phyloP scores from a whole-genome alignment of 2,888 invertebrate genomes.

The Portevinia maculata region DNA sequence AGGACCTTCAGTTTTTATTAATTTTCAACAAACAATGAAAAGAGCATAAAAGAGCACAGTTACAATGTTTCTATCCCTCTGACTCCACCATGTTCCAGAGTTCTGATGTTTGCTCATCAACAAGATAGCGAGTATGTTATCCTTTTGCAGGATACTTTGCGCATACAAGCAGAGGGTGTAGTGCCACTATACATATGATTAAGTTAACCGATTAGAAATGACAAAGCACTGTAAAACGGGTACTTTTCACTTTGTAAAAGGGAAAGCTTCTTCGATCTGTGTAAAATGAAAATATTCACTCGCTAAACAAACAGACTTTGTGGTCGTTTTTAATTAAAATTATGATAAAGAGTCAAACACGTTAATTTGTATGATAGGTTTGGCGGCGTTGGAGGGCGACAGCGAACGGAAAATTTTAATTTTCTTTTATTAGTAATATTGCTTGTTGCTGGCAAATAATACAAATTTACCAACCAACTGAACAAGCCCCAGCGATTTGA shows the following conservation, averaged over 20 bases:
- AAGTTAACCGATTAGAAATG: constrained; percentile 68
- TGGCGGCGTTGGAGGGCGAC: not conserved
- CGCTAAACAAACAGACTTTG: constrained; percentile 63
- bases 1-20: constrained; percentile 68
- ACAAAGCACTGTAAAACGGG: constrained; percentile 47
- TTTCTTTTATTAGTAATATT: not conserved
- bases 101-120: constrained; percentile 36
- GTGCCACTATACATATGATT: constrained; percentile 55
- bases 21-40: constrained; percentile 68
- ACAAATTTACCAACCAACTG: no score
- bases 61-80: constrained; percentile 24
- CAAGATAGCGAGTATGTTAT: constrained; percentile 41
- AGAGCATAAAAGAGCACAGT: constrained; percentile 56
- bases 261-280: constrained; percentile 31
- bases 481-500: no score
- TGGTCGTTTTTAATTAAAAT: constrained; percentile 70
- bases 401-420: no score
- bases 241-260: constrained; percentile 36
- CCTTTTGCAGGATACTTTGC: constrained; percentile 51
- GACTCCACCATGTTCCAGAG: not conserved
- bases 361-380: constrained; percentile 13
- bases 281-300: constrained; percentile 41
- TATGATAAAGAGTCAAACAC: constrained; percentile 50
- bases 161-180: not conserved
- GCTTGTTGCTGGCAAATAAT: no score